phyloP scores from a whole-genome alignment of 2,113 vertebrate genomes.

The Actinemys pallida region DNA sequence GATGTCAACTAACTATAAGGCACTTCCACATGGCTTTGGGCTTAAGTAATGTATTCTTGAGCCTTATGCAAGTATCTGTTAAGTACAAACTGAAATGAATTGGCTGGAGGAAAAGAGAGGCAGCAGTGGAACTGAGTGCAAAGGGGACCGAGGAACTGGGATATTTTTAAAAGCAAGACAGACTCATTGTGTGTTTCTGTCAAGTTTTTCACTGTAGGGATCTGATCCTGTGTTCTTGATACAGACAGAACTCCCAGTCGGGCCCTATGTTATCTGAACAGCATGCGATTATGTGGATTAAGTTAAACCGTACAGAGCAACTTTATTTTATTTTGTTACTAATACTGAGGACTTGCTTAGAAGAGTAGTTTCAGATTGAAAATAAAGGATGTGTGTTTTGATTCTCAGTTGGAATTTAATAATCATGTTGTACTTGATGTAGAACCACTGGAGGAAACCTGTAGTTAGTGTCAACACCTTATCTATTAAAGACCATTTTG shows the following conservation, averaged over 20 bases:
- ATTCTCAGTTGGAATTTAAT: slow-evolving; percentile 44
- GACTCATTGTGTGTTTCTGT: neutral
- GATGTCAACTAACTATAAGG: neutral
- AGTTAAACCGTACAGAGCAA: slow-evolving; percentile 25
- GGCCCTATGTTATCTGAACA: neutral
- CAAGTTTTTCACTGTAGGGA: neutral
- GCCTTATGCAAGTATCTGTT: neutral
- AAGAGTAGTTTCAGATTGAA: slow-evolving; percentile 23
- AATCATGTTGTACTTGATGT: slow-evolving; percentile 18
- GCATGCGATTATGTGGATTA: neutral
- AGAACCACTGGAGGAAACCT: slow-evolving; percentile 1
- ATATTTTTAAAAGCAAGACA: neutral
- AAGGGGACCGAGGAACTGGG: rapidly evolving
- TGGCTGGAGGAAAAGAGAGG: neutral
- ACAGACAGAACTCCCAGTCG: neutral
- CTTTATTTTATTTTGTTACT: neutral
- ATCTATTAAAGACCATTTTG: slow-evolving; percentile 13
- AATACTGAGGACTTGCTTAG: neutral
- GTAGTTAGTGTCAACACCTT: slow-evolving; percentile 19
- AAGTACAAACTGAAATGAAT: neutral
- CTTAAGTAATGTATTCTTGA: neutral
- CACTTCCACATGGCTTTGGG: neutral
- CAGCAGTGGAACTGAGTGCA: neutral
- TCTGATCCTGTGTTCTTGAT: neutral
- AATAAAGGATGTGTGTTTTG: slow-evolving; percentile 22